Conservation (phyloP, 2,113 vertebrate species). For the Siniperca knerii region DNA sequence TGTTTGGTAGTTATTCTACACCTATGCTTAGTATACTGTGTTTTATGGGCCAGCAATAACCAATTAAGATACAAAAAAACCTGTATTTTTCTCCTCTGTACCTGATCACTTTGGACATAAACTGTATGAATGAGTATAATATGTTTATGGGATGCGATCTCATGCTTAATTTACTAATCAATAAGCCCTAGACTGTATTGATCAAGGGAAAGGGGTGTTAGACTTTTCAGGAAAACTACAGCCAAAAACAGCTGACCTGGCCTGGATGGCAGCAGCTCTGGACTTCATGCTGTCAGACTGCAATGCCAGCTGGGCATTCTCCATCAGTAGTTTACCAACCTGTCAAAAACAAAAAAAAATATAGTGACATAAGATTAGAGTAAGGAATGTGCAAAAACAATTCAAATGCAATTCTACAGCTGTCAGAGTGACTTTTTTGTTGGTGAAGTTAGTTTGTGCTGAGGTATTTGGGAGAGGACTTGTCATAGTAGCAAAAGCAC, state of each 20-base stretch:
- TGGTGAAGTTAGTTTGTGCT: background rate
- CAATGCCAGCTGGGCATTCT: slow-evolving; percentile 81
- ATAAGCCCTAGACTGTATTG: background rate
- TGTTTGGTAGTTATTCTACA: slow-evolving; percentile 1
- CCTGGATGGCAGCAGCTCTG: slow-evolving; percentile 71
- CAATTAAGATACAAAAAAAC: background rate
- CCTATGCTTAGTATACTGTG: background rate
- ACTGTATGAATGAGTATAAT: background rate
- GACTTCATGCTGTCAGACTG: slow-evolving; percentile 78
- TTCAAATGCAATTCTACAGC: too few species aligned
- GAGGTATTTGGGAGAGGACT: background rate
- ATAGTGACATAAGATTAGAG: background rate
- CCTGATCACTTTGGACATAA: background rate
- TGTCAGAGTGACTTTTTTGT: background rate
- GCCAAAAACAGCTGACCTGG: slow-evolving; percentile 75
- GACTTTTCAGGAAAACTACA: slow-evolving; percentile 35
- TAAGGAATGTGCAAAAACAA: background rate
- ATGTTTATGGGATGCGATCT: background rate
- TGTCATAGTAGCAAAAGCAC: background rate
- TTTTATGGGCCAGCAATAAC: background rate
- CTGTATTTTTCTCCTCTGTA: background rate
- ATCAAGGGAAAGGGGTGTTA: background rate
- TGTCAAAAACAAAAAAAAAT: slow-evolving; percentile 56
- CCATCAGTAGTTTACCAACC: slow-evolving; percentile 77
- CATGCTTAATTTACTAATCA: background rate